phyloP scores from a whole-genome alignment of 2,797 vertebrate genomes.

The Alauda arvensis region DNA sequence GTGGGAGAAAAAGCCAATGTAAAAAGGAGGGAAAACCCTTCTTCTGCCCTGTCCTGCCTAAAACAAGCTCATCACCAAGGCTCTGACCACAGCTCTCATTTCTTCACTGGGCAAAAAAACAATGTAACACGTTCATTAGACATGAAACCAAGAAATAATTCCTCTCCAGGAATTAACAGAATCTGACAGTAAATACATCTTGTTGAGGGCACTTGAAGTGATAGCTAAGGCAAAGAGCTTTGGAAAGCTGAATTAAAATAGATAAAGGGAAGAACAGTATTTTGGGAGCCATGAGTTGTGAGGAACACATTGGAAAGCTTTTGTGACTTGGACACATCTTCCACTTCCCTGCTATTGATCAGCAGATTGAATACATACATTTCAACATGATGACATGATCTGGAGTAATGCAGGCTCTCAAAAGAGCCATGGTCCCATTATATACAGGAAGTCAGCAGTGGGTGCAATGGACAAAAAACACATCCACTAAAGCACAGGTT shows the following conservation, averaged over 20 bases:
- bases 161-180: background rate
- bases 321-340: background rate
- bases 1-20: background rate
- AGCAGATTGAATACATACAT: background rate
- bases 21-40: background rate
- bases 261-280: background rate
- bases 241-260: background rate
- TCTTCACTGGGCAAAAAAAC: background rate
- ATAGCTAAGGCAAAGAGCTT: background rate
- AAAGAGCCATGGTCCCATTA: background rate
- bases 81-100: background rate
- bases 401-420: background rate
- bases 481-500: background rate
- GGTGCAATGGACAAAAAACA: background rate
- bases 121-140: background rate
- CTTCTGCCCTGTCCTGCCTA: background rate
- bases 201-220: background rate
- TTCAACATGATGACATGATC: rapidly evolving
- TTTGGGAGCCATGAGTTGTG: background rate
- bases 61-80: background rate
- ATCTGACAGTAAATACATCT: background rate
- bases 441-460: background rate
- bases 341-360: background rate
- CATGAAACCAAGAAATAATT: background rate
- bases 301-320: background rate